These are phyloP conservation scores for Tetrao urogallus DNA, from an alignment of 2,113 vertebrate species.

Conservation along the genomic window DNA sequence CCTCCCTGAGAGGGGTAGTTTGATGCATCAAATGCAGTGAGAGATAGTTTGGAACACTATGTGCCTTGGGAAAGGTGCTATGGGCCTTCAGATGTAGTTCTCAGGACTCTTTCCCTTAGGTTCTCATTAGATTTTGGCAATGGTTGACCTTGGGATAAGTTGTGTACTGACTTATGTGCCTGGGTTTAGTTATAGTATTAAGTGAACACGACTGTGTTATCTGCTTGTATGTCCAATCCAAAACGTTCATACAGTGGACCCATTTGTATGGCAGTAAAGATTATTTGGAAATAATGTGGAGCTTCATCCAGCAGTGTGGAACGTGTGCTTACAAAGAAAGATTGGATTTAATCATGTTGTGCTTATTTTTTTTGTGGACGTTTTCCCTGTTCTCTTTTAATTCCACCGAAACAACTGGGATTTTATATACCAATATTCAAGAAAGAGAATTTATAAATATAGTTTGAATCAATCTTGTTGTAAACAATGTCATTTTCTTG, in stretches of 20 bases:
- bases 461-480: neutral
- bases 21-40: neutral
- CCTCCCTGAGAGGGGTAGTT: neutral
- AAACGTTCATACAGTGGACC: neutral
- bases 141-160: neutral
- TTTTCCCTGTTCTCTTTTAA: neutral
- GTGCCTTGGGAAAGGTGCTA: accelerated
- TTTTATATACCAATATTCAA: neutral
- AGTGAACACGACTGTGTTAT: neutral
- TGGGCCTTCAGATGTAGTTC: neutral
- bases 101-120: neutral
- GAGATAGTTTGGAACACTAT: neutral
- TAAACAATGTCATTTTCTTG: neutral
- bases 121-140: neutral
- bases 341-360: neutral
- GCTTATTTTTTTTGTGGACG: neutral
- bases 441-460: neutral
- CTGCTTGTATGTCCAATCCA: neutral
- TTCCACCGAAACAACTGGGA: neutral
- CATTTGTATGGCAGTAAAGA: constrained; percentile 2
- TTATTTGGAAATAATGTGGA: neutral
- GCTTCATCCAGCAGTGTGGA: neutral
- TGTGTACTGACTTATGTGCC: neutral
- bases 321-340: neutral
- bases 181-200: neutral